Evolutionary conservation across 2,113 vertebrate genomes (phyloP).

Genomic region (Varanus salvator): DNA sequence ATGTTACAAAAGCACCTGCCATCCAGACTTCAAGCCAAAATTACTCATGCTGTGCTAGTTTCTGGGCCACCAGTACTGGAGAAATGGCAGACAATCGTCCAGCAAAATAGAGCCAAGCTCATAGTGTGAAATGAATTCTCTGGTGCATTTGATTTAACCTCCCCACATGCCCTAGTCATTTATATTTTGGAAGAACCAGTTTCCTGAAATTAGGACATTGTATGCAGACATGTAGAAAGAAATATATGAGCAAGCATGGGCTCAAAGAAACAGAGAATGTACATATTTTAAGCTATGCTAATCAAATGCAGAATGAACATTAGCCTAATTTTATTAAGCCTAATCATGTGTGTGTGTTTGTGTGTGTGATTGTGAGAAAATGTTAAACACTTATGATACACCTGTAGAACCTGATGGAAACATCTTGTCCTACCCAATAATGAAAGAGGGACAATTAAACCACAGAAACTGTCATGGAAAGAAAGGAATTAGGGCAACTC

Average conservation of each 20-base stretch:
- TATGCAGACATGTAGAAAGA: neutral
- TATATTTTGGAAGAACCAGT: neutral
- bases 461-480: fast-evolving
- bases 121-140: neutral
- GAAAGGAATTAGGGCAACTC: neutral
- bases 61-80: neutral
- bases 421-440: neutral
- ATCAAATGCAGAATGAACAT: neutral
- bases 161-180: neutral
- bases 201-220: neutral
- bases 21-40: neutral
- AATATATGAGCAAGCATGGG: neutral
- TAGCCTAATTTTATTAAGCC: neutral
- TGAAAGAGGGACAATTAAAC: neutral
- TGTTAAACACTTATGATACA: neutral
- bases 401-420: neutral
- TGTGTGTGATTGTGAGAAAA: neutral
- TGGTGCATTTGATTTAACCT: neutral
- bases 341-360: neutral
- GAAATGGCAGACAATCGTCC: neutral
- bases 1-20: neutral
- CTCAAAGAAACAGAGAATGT: neutral
- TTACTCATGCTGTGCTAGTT: neutral
- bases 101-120: neutral
- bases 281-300: neutral